Evolutionary conservation across 2,797 vertebrate species (phyloP).

Genomic region (Micropoecilia bifurca): DNA sequence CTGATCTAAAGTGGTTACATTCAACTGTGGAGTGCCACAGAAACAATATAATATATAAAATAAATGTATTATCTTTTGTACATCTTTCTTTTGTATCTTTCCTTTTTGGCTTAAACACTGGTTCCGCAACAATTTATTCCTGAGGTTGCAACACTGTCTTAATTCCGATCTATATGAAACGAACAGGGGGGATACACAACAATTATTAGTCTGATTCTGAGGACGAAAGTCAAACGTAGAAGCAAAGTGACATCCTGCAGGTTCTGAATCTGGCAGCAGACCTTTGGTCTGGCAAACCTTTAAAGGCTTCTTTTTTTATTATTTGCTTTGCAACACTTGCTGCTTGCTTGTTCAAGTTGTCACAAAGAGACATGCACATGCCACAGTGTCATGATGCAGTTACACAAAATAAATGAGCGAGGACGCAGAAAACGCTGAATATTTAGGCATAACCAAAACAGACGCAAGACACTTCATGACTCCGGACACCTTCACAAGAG

Average conservation of each 20-base stretch:
- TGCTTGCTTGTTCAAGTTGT: constrained; percentile 21
- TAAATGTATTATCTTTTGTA: constrained; percentile 72
- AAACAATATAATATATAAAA: constrained; percentile 75
- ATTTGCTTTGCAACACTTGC: constrained; percentile 17
- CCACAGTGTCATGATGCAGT: constrained; percentile 21
- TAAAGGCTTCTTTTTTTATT: constrained; percentile 8
- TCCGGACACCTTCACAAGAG: constrained; percentile 27
- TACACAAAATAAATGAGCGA: constrained; percentile 12
- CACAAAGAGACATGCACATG: constrained; percentile 26
- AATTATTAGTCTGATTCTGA: constrained; percentile 7
- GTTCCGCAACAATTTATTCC: constrained; percentile 70
- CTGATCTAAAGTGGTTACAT: constrained; percentile 64
- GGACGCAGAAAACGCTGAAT: constrained; percentile 18
- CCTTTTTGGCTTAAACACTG: constrained; percentile 67
- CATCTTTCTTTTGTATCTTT: too few relatives aligned
- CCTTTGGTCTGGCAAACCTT: constrained; percentile 17
- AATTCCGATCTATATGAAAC: constrained; percentile 18
- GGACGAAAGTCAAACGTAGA: constrained; percentile 18
- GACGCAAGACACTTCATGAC: constrained; percentile 11
- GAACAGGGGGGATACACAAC: not conserved
- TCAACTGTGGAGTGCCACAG: constrained; percentile 61
- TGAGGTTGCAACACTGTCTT: constrained; percentile 70
- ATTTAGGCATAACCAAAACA: constrained; percentile 17
- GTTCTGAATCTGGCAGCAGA: constrained; percentile 27
- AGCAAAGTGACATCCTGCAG: constrained; percentile 11